phyloP scores from a whole-genome alignment of 2,113 vertebrate species.

The Hirundichthys speculiger region DNA sequence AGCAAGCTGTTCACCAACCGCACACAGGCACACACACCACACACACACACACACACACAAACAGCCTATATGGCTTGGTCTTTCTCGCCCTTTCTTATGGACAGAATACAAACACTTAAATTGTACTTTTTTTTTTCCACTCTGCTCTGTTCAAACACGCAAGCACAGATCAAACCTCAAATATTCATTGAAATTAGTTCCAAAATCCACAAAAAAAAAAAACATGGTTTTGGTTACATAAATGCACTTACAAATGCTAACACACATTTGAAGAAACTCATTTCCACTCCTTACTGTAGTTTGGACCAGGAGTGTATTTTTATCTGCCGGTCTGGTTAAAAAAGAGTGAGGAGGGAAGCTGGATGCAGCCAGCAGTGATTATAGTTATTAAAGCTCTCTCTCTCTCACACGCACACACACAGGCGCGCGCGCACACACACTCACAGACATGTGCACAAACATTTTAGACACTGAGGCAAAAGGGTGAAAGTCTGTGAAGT shows the following conservation, averaged over 20 bases:
- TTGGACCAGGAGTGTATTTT: constrained; percentile 70
- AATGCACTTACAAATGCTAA: constrained; percentile 40
- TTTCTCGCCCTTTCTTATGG: not conserved
- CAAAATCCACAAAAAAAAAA: constrained; percentile 1
- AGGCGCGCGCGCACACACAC: constrained; percentile 17
- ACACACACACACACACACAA: constrained; percentile 14
- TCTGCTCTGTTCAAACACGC: not conserved
- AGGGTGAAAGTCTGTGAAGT: constrained; percentile 51
- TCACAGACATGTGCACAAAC: constrained; percentile 2
- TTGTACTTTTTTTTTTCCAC: not conserved
- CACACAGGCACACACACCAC: constrained; percentile 13
- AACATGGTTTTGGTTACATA: constrained; percentile 12
- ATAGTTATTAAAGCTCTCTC: constrained; percentile 75
- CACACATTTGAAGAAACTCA: constrained; percentile 42
- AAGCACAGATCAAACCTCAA: constrained; percentile 1
- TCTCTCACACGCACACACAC: constrained; percentile 22
- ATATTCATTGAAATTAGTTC: not conserved
- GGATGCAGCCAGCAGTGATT: constrained; percentile 74
- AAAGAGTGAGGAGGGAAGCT: constrained; percentile 70
- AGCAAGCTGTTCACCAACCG: constrained; percentile 49
- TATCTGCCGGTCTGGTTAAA: constrained; percentile 71
- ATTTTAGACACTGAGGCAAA: constrained; percentile 37
- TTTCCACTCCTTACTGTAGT: constrained; percentile 58
- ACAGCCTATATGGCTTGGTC: constrained; percentile 1
- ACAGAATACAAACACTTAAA: constrained; percentile 10